phyloP scores from a whole-genome alignment of 2,888 invertebrate species.

The Patella depressa region DNA sequence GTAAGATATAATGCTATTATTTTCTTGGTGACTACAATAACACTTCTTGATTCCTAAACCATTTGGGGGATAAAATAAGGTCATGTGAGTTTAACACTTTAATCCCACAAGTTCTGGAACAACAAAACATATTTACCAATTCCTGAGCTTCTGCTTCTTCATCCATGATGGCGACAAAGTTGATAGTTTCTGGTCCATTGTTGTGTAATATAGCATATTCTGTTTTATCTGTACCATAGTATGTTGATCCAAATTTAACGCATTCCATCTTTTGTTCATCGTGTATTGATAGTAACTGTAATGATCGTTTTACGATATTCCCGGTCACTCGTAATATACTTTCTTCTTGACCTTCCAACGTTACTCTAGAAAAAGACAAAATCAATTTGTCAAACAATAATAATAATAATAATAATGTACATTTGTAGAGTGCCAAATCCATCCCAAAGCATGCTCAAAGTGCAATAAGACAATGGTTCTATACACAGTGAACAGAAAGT shows the following conservation, averaged over 20 bases:
- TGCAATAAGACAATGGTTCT: no score
- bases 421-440: no score
- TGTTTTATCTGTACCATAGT: conserved; percentile 70
- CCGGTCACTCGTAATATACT: conserved; percentile 57
- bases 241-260: conserved; percentile 68
- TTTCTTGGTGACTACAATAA: no score
- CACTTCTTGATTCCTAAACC: no score
- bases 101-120: not conserved
- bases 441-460: no score
- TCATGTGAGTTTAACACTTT: no score
- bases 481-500: no score
- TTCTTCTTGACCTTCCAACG: conserved; percentile 61
- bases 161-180: conserved; percentile 70
- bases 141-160: conserved; percentile 70
- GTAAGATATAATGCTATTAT: no score
- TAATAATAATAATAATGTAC: no score
- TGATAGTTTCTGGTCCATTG: conserved; percentile 68
- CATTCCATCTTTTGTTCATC: conserved; percentile 57
- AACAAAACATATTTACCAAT: conserved; percentile 51
- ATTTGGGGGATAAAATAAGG: no score
- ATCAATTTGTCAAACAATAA: no score
- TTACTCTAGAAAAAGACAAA: conserved; percentile 49
- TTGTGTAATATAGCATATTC: conserved; percentile 67
- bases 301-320: conserved; percentile 61
- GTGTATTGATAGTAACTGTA: conserved; percentile 64